These are phyloP conservation scores for Empis stercorea DNA, from an alignment of 2,888 invertebrate species.

Conservation along the genomic window DNA sequence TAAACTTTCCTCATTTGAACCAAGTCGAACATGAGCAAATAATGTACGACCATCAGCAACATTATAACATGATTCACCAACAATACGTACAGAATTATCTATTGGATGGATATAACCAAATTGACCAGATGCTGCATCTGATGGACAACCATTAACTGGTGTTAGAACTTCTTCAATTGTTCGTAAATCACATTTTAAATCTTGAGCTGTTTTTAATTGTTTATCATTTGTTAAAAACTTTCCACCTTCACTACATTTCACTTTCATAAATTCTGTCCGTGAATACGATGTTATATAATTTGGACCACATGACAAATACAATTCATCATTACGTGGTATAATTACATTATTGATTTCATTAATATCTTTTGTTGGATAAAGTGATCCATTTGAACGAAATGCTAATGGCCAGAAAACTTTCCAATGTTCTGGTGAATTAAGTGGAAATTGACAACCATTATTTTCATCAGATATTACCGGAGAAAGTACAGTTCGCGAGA, in stretches of 20 bases:
- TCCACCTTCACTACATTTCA: conserved; percentile 12
- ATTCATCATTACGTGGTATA: conserved; percentile 7
- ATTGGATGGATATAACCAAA: conserved; percentile 23
- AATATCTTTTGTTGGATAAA: conserved; percentile 9
- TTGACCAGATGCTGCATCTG: conserved; percentile 14
- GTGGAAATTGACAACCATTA: conserved; percentile 12
- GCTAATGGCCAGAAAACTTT: conserved; percentile 17
- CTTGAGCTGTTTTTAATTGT: conserved; percentile 10
- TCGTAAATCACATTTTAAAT: conserved; percentile 21
- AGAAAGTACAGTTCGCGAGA: no score
- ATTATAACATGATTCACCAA: conserved; percentile 24
- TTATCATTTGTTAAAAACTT: conserved; percentile 9
- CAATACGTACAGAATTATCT: conserved; percentile 15
- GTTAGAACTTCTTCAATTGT: conserved; percentile 20
- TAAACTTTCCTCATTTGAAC: background rate
- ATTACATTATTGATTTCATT: background rate
- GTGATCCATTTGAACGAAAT: conserved; percentile 13
- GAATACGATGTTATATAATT: conserved; percentile 15
- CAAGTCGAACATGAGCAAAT: conserved; percentile 20
- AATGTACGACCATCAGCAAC: conserved; percentile 17
- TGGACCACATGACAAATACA: conserved; percentile 17
- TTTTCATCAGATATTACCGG: background rate
- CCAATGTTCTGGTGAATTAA: conserved; percentile 12
- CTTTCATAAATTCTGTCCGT: conserved; percentile 10
- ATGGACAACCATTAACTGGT: conserved; percentile 18